A percentile compares a stretch with the other conserved stretches of the same genome.
Conservation (phyloP, 2,797 vertebrate genomes). For the Atherinosoma microstoma region DNA sequence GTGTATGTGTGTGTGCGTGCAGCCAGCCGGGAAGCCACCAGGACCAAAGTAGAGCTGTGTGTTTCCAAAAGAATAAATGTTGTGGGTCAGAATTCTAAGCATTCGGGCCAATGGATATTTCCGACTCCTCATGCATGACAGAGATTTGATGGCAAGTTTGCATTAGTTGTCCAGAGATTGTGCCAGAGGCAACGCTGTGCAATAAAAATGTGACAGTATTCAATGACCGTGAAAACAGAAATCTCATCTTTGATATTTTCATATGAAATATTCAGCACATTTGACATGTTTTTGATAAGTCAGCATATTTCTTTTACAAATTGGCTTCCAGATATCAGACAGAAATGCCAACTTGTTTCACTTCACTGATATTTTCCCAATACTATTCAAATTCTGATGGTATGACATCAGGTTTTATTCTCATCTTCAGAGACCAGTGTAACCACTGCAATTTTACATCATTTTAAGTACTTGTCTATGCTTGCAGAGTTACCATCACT, state of each 20-base stretch:
- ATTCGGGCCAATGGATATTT: not conserved
- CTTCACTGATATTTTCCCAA: too few relatives aligned
- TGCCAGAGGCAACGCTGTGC: not conserved
- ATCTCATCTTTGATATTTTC: not conserved
- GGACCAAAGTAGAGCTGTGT: too few relatives aligned
- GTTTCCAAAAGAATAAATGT: not conserved
- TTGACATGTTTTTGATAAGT: not conserved
- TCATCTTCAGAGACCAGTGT: too few relatives aligned
- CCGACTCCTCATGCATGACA: not conserved
- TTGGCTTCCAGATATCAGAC: too few relatives aligned
- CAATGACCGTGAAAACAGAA: not conserved
- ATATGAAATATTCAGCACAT: not conserved
- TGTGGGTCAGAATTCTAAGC: not conserved
- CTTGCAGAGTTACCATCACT: too few relatives aligned
- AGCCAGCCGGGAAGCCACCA: conserved; percentile 32
- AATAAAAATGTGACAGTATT: not conserved
- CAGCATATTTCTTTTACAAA: too few relatives aligned
- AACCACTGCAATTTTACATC: too few relatives aligned
- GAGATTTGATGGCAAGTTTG: not conserved
- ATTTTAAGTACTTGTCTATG: too few relatives aligned
- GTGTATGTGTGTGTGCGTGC: conserved; percentile 31
- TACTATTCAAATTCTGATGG: too few relatives aligned
- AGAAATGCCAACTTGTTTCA: too few relatives aligned
- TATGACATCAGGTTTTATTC: too few relatives aligned
- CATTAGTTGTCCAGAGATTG: not conserved